Evolutionary conservation across 1,140 invertebrate genomes (phyloP), one percentile per base, ranked within the genome.

Genomic region (Steinernema feltiae): DNA sequence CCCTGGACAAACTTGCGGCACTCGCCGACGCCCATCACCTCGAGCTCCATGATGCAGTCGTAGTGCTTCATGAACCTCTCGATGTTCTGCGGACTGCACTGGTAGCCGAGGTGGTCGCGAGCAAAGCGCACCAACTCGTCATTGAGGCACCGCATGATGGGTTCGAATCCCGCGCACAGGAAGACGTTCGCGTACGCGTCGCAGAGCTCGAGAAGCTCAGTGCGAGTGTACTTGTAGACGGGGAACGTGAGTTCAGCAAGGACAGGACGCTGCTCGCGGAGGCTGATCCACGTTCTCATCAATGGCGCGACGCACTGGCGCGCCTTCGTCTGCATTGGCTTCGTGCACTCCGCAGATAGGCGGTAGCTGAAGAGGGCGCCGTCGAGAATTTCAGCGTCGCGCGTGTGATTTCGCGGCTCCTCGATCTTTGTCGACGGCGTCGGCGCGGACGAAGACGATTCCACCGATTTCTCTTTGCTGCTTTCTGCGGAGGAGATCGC

Each of bases 241-340:
- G 53, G 53, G 53, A 63, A 63, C 15, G 53, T n/a, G 15, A 63
- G 53, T 21, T 63, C 53, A 12, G 24, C 12, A 21, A 63, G 53
- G 2, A n/a, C 53, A 3, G 53, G 53, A 3, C 53, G 15, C 53
- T 63, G 53, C 24, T 63, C 53, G 12, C 53, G 12, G 53, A 63
- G 53, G 15, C 53, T 27, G 24, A 63, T 63, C 53, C 53, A 63
- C 7, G 53, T 63, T 3, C 24, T 15, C 53, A 63, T 63, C 12
- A 63, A 21, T 7, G 53, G 53, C 7, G 53, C 53, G 7, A 63
- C 53, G 53, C 53, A 63, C 53, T 63, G 53, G 3, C 53, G 53
- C 53, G 53, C 53, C 53, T 63, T 63, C 15, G 53, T 63, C 24
- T 63, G 53, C 53, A 63, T 63, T 3, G 53, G 53, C 53, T 63